Percentiles rank a stretch among this genome's conserved stretches.
phyloP scores from a whole-genome alignment of 2,113 vertebrate genomes.

The Sturnira hondurensis region DNA sequence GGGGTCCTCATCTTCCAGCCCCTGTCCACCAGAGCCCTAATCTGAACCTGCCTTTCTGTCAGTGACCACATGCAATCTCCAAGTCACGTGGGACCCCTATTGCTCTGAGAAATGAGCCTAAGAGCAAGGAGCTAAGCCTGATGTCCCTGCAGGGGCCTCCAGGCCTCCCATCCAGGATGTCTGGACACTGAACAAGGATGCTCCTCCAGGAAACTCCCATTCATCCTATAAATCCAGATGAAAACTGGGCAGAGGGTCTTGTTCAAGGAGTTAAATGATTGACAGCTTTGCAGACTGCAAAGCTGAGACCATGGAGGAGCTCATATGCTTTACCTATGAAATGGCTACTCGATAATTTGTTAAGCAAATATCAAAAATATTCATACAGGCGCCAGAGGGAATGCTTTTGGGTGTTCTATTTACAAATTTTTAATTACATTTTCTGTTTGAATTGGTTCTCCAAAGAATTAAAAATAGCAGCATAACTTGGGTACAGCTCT shows the following conservation, averaged over 20 bases:
- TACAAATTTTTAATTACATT: constrained; percentile 80
- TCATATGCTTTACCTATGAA: constrained; percentile 5
- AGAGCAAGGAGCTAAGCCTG: rapidly evolving
- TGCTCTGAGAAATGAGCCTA: background rate
- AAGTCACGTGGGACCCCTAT: rapidly evolving
- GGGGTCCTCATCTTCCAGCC: rapidly evolving
- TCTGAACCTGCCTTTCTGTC: background rate
- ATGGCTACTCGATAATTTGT: constrained; percentile 70
- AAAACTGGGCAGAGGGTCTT: background rate
- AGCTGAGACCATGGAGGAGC: background rate
- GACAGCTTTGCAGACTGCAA: background rate
- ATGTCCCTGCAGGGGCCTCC: rapidly evolving
- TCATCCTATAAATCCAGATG: background rate
- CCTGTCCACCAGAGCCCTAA: background rate
- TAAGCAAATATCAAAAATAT: constrained; percentile 76
- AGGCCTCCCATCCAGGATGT: rapidly evolving
- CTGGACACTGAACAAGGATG: rapidly evolving
- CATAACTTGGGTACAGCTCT: constrained; percentile 63
- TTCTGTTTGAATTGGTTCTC: constrained; percentile 78
- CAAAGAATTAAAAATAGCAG: constrained; percentile 75
- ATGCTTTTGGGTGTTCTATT: constrained; percentile 75
- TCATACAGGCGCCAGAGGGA: constrained; percentile 74
- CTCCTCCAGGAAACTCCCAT: background rate
- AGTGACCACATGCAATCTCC: background rate
- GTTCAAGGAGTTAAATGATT: background rate